A percentile compares a stretch with the other conserved stretches of the same genome.
Evolutionary conservation across 1,140 invertebrate species (phyloP).

Genomic region (Gryllus bimaculatus): DNA sequence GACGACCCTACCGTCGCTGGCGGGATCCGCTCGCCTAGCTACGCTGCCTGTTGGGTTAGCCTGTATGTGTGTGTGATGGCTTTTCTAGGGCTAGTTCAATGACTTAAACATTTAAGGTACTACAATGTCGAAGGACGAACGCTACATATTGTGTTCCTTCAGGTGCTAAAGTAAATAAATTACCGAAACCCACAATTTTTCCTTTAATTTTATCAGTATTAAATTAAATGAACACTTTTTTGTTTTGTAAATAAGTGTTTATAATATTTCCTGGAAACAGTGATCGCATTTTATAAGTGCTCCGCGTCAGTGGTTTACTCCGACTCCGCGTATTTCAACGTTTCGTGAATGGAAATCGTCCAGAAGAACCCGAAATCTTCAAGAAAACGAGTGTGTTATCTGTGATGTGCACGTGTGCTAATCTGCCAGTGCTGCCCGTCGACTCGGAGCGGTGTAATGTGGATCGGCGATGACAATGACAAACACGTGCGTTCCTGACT

Average conservation of each 20-base stretch:
- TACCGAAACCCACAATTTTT: neutral
- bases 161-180: neutral
- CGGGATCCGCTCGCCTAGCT: neutral
- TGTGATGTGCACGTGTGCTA: no score
- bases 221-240: neutral
- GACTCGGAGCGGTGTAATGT: no score
- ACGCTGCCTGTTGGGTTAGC: conserved; percentile 7
- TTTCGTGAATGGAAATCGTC: neutral
- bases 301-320: no score
- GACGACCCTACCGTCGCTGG: conserved; percentile 6
- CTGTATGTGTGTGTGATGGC: conserved; percentile 16
- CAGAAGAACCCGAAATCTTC: neutral
- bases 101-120: conserved; percentile 16
- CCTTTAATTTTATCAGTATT: neutral
- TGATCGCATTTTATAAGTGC: no score
- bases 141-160: conserved; percentile 2
- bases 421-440: no score
- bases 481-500: neutral
- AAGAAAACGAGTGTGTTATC: no score
- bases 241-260: neutral
- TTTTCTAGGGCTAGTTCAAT: conserved; percentile 18
- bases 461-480: neutral
- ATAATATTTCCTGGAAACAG: no score
- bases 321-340: neutral
- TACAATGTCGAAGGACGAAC: conserved; percentile 7